These are phyloP conservation scores for Talpa occidentalis DNA, from an alignment of 2,113 vertebrate genomes.

Conservation along the genomic window DNA sequence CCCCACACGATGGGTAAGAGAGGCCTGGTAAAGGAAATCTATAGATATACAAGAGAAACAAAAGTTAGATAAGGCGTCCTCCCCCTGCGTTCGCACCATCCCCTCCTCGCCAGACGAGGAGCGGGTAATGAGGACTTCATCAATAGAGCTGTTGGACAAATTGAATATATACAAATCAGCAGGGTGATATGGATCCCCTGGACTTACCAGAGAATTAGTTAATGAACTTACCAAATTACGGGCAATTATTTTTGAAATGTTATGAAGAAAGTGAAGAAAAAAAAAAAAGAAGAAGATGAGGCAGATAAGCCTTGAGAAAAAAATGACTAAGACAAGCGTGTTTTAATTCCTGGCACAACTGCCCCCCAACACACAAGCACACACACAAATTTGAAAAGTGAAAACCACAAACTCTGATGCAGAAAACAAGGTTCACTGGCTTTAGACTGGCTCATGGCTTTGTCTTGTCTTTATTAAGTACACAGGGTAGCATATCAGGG, in stretches of 20 bases:
- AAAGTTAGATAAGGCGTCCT: background rate
- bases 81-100: fast-evolving
- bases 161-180: background rate
- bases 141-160: conserved; percentile 40
- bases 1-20: background rate
- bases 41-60: background rate
- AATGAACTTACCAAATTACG: conserved; percentile 70
- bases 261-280: conserved; percentile 42
- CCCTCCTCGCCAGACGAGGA: background rate
- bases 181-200: background rate
- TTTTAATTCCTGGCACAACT: background rate
- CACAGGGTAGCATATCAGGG: background rate
- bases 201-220: conserved; percentile 55
- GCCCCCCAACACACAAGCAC: background rate
- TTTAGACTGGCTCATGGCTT: background rate
- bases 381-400: background rate
- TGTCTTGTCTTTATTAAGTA: background rate
- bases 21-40: background rate
- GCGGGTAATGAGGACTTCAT: background rate
- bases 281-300: background rate
- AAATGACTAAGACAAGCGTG: background rate
- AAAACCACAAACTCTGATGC: background rate
- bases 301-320: background rate
- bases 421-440: background rate
- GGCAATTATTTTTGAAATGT: conserved; percentile 57